Conservation (phyloP, 2,797 vertebrate genomes). For the Molossus alvarezi region DNA sequence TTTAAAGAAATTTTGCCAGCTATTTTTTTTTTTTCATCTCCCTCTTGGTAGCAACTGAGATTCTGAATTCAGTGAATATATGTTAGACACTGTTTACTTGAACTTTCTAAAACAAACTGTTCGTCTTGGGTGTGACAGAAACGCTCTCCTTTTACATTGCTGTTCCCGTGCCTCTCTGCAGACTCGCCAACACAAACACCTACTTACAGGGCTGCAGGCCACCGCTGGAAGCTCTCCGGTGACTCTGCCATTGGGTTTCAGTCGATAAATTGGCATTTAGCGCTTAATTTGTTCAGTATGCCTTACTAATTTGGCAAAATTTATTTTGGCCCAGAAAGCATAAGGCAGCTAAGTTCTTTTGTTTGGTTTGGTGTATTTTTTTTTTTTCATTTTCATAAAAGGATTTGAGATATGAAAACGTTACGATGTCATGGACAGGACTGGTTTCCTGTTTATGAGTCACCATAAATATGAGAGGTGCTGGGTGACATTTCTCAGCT, state of each 20-base stretch:
- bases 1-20: constrained; percentile 72
- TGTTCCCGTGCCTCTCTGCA: constrained; percentile 90
- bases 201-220: constrained; percentile 88
- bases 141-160: constrained; percentile 87
- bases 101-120: constrained; percentile 90
- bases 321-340: constrained; percentile 90
- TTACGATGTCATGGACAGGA: constrained; percentile 89
- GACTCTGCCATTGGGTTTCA: constrained; percentile 89
- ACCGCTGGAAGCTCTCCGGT: constrained; percentile 86
- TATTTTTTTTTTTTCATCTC: constrained; percentile 86
- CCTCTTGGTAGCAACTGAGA: constrained; percentile 88
- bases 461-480: constrained; percentile 94
- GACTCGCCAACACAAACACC: constrained; percentile 92
- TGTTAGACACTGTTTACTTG: constrained; percentile 90
- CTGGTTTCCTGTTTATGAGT: constrained; percentile 93
- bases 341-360: constrained; percentile 90
- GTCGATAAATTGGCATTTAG: constrained; percentile 92
- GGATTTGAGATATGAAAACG: constrained; percentile 91
- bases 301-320: constrained; percentile 92
- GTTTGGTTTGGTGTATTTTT: constrained; percentile 82
- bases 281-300: constrained; percentile 92
- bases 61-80: constrained; percentile 87
- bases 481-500: constrained; percentile 94
- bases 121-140: constrained; percentile 91
- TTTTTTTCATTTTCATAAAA: constrained; percentile 88